A percentile compares a stretch with the other conserved stretches of the same genome.
These are phyloP conservation scores for Sylvicola fuscatus DNA, from an alignment of 2,888 invertebrate species.

Conservation along the genomic window DNA sequence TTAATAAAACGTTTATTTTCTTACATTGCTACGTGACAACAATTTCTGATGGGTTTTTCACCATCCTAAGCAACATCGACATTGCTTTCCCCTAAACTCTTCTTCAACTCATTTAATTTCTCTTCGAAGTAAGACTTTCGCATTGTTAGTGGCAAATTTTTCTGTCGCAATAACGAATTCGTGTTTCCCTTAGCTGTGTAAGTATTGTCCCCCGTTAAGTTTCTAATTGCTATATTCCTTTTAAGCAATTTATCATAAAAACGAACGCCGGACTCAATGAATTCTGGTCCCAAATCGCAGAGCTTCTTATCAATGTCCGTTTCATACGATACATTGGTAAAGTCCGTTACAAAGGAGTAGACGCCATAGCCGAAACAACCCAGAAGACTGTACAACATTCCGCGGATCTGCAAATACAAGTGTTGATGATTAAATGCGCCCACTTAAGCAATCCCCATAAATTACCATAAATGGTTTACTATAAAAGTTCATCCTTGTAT, in stretches of 20 bases:
- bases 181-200: conserved; percentile 51
- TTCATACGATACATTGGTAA: conserved; percentile 40
- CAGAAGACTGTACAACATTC: conserved; percentile 32
- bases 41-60: no score
- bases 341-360: conserved; percentile 45
- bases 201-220: conserved; percentile 37
- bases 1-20: no score
- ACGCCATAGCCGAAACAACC: conserved; percentile 33
- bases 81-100: not conserved
- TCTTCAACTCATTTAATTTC: conserved; percentile 22
- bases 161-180: conserved; percentile 40
- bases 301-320: conserved; percentile 38
- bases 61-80: no score
- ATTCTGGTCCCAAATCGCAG: conserved; percentile 30
- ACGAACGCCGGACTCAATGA: conserved; percentile 42
- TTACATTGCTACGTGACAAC: no score
- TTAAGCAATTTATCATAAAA: conserved; percentile 52
- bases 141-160: conserved; percentile 38
- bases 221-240: conserved; percentile 51
- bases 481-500: conserved; percentile 32
- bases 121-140: conserved; percentile 44
- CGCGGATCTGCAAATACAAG: conserved; percentile 14
- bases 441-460: conserved; percentile 13
- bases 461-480: conserved; percentile 29
- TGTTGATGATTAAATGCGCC: conserved; percentile 8